A percentile compares a stretch with the other conserved stretches of the same genome.
phyloP scores from a whole-genome alignment of 2,888 invertebrate genomes.

The Hydroisotoma schaefferi region DNA sequence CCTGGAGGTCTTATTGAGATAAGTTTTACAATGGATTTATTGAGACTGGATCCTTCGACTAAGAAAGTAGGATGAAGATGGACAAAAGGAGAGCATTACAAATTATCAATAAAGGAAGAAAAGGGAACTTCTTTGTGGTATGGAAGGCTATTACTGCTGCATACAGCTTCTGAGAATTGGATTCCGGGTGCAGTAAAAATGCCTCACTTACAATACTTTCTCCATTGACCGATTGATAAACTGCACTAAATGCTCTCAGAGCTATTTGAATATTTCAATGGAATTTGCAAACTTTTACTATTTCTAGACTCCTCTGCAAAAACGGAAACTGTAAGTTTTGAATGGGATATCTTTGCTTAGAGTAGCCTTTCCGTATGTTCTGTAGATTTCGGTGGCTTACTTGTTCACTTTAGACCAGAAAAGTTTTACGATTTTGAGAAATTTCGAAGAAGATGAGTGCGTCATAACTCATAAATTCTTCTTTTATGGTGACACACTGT shows the following conservation, averaged over 20 bases:
- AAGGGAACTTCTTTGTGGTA: not conserved
- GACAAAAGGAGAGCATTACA: not conserved
- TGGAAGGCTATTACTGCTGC: not conserved
- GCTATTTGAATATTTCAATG: not conserved
- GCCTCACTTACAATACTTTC: not conserved
- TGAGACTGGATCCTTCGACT: too few species aligned
- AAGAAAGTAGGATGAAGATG: too few species aligned
- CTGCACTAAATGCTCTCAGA: not conserved
- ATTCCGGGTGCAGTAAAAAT: not conserved
- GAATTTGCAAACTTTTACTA: not conserved
- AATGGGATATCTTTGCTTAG: too few species aligned
- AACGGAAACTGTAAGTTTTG: too few species aligned
- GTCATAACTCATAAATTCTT: too few species aligned
- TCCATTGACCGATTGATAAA: slow-evolving; percentile 2
- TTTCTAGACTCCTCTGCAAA: too few species aligned
- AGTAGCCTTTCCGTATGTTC: too few species aligned
- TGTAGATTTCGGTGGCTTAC: too few species aligned
- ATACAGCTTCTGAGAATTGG: not conserved
- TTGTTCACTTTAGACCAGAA: too few species aligned
- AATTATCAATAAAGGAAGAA: not conserved
- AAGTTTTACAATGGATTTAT: slow-evolving; percentile 6
- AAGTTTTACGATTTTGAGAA: too few species aligned
- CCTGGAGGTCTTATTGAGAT: not conserved
- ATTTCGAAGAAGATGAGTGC: too few species aligned
- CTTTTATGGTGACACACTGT: too few species aligned